Evolutionary conservation across 2,888 invertebrate genomes (phyloP), one percentile per base, ranked within the genome.

Genomic region (Eupithecia subfuscata): DNA sequence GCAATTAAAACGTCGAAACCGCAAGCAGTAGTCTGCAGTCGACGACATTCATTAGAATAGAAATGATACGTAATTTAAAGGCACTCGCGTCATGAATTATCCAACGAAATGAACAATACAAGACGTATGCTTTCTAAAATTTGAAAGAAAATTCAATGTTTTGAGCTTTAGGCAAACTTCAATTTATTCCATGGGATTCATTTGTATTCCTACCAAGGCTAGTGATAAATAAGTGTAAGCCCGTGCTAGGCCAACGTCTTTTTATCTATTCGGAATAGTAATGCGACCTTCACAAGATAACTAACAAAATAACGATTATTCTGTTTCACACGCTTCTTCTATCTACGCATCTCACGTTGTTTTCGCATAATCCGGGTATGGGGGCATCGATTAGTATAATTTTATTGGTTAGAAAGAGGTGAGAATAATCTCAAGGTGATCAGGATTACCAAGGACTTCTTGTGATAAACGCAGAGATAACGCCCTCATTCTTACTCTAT

Each of bases 271-370:
- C 48, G 48, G 67, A 71, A 76, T 65, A 72, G 22, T 70, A 73
- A 71, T 60, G 73, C 65, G 73, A 77, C 77, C 77, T 77, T 77
- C 70, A 69, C 22, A 25, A 69, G 69, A 73, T 43, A 71, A 18
- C 34, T 60, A 68, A 67, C 65, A 11, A 40, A 40, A 67, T 67
- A 40, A 67, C 65, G 65, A 67, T 37, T 40, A 67, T 48, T 65
- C 37, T 22, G 65, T 52, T 34, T 52, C 2, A 52, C 18, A 67
- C n/a, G 67, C 9, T 37, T 37, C 37, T 37, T 22, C 18, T 43
- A 73, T 68, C 68, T 56, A 16, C 45, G n/a, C 30, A 40, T 63
- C 52, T 37, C 45, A 16, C 30, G 2, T 60, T 63, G 37, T 69
- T 69, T 63, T n/a, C 37, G 73, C 69, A 74, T 48, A 67, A 40